These are phyloP conservation scores for Lottia scabra DNA, from an alignment of 2,888 invertebrate species.

Conservation along the genomic window DNA sequence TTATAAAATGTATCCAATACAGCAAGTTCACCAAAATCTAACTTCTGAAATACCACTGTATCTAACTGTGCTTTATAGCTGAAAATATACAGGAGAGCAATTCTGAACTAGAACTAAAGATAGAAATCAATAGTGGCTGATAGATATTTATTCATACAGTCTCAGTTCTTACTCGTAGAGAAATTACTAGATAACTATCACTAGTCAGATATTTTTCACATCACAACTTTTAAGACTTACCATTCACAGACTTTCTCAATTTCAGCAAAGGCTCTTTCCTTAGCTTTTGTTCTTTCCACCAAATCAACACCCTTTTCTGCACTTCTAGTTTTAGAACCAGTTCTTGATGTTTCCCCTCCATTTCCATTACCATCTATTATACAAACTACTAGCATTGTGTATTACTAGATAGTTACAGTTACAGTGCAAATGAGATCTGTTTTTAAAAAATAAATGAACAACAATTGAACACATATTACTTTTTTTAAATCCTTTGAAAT, in stretches of 20 bases:
- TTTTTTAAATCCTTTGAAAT: too few species aligned
- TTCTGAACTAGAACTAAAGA: too few species aligned
- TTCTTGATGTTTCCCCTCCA: conserved; percentile 39
- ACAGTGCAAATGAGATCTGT: too few species aligned
- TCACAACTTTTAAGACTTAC: conserved; percentile 25
- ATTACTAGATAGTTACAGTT: too few species aligned
- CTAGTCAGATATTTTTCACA: too few species aligned
- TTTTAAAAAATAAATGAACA: too few species aligned
- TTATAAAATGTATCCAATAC: conserved; percentile 96
- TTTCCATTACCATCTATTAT: conserved; percentile 41
- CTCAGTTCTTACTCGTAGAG: too few species aligned
- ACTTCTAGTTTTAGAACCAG: conserved; percentile 18
- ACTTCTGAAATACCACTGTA: conserved; percentile 81
- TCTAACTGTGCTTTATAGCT: conserved; percentile 58
- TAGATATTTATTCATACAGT: too few species aligned
- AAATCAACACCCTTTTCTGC: conserved; percentile 29
- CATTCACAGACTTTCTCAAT: conserved; percentile 47
- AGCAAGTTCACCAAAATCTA: conserved; percentile 97
- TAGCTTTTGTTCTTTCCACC: conserved; percentile 25
- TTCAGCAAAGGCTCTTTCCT: conserved; percentile 44
- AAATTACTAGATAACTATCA: too few species aligned
- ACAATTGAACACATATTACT: too few species aligned
- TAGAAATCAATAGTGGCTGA: too few species aligned
- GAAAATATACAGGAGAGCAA: conserved; percentile 26
- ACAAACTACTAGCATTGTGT: conserved; percentile 56